A percentile compares a stretch with the other conserved stretches of the same genome.
Conservation (phyloP, 2,888 invertebrate genomes). For the Melitaea athalia region DNA sequence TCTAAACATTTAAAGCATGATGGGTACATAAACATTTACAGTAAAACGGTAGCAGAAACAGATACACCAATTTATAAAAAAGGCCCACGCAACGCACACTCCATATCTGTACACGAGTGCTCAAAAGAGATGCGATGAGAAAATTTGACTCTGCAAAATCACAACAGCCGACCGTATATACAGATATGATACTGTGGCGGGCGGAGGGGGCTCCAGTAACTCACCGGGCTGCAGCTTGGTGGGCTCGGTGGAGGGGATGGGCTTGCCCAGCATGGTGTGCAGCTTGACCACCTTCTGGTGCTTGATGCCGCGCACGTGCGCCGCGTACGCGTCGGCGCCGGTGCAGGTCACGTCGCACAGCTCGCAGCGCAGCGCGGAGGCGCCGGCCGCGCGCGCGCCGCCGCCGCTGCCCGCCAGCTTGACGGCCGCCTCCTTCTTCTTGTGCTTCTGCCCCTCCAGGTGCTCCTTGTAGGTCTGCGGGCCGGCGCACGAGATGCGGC, state of each 20-base stretch:
- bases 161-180: slow-evolving; percentile 66
- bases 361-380: slow-evolving; percentile 91
- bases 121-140: slow-evolving; percentile 53
- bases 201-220: slow-evolving; percentile 55
- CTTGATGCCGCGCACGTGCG: slow-evolving; percentile 98
- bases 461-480: slow-evolving; percentile 92
- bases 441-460: slow-evolving; percentile 99
- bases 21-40: neutral
- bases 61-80: slow-evolving; percentile 43
- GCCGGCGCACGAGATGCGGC: slow-evolving; percentile 98
- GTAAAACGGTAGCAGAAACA: neutral
- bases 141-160: slow-evolving; percentile 71
- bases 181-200: slow-evolving; percentile 78
- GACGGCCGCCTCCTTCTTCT: slow-evolving; percentile 95
- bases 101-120: slow-evolving; percentile 76
- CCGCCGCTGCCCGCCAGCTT: slow-evolving; percentile 84
- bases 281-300: slow-evolving; percentile 98
- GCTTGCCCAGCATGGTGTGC: slow-evolving; percentile 98
- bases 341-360: slow-evolving; percentile 99
- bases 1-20: slow-evolving; percentile 8
- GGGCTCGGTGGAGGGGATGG: slow-evolving; percentile 97
- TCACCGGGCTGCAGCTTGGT: slow-evolving; percentile 86
- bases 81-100: slow-evolving; percentile 66
- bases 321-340: slow-evolving; percentile 98
- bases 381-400: slow-evolving; percentile 76